Evolutionary conservation across 1,140 invertebrate genomes (phyloP), one percentile per base, ranked within the genome.

Genomic region (Acromyrmex charruanus): DNA sequence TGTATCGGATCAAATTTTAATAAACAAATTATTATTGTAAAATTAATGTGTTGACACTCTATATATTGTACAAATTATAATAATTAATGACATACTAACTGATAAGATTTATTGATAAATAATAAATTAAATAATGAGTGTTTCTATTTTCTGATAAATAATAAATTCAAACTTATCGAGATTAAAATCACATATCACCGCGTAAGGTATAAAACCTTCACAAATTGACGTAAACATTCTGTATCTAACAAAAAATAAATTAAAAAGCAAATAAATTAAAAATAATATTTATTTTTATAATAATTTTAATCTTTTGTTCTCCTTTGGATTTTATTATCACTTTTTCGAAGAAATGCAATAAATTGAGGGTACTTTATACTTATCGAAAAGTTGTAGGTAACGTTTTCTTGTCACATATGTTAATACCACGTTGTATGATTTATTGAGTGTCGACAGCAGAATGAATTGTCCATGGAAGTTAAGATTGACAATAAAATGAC

Each of bases 31-130:
- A 44, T 2, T 10, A 4, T 58, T 59, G n/a, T 55, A 58, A 35
- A 66, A n/a, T 66, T 66, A 39, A 5, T 14, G n/a, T 58, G 21
- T 75, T 3, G 5, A 6, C 18, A 66, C 18, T 66, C 31, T 58
- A 35, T 25, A 21, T 18, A 7, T 58, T 58, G 31, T 39, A 75
- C n/a, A 75, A 58, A 74, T 5, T 35, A 35, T 35, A 35, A 35
- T 35, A 35, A 35, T 35, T 35, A 35, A 35, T 35, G 5, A 35
- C 31, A 16, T 18, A 61, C 21, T 61, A 61, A 31, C 18, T 21
- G 10, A 63, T 61, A 75, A 75, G 25, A 74, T 49, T 66, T n/a
- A 66, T 3, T 1, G 6, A 49, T 69, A 55, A 72, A 53, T 58
- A n/a, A 72, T 72, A 58, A 75, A 63, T 31, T 31, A 21, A 21